Evolutionary conservation across 2,113 vertebrate genomes (phyloP), one percentile per base, ranked within the genome.

Genomic region (Prunella fulvescens): DNA sequence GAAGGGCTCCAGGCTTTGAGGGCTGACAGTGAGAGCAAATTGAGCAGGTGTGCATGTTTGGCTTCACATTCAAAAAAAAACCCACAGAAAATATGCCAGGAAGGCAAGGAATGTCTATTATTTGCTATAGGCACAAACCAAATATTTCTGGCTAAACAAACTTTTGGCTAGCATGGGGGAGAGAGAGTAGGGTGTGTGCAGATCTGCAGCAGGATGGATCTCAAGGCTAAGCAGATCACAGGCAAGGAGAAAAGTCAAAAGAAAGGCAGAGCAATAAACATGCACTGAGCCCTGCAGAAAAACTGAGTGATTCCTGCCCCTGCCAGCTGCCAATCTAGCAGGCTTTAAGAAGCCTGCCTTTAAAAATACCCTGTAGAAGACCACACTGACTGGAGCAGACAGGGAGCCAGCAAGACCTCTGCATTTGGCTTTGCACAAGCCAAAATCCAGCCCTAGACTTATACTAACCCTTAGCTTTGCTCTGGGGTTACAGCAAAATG

Each of bases 311-410:
- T 42, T 83, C 31, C 62, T 83, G 53, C 8, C 15, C 35, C 37
- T 61, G 45, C 7, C 53, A 66, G 47, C 0, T 83, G 58, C 19
- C 60, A 86, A 12, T 39, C 15, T 19, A 39, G 15, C 47, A 86
- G 69, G 33, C 8, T 78, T 73, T 84, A 42, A 62, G 40, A 60
- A 80, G 37, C 8, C 51, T n/a, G n/a, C n/a, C n/a, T n/a, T n/a
- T n/a, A 56, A 80, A 76, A 79, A 79, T 1, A 29, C 8, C 33
- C 35, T 3, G 0, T 3, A 45, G 53, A 45, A 86, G 51, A 86
- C 20, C 56, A 54, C 0, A 0, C 29, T 78, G 57, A 12, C 35
- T 76, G 54, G 26, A 86, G 39, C 28, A 62, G 25, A 15, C 0
- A 76, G 48, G 17, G 18, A 86, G 42, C 29, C 40, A 74, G 77